Percentiles rank a stretch among this genome's conserved stretches.
phyloP scores from a whole-genome alignment of 2,888 invertebrate genomes.

The Pandemis corylana region DNA sequence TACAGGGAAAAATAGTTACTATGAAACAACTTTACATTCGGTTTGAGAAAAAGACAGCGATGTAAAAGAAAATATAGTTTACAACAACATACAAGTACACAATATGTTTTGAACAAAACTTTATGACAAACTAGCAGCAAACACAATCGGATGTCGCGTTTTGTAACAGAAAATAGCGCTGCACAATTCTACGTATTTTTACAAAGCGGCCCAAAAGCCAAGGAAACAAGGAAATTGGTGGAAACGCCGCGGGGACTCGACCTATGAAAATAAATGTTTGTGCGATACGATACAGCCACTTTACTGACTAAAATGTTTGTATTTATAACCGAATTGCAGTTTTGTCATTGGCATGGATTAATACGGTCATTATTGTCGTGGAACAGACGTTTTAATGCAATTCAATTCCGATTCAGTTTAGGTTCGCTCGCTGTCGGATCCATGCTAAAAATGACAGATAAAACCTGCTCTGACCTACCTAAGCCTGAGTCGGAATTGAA shows the following conservation, averaged over 20 bases:
- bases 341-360: not conserved
- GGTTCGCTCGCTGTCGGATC: too few species aligned
- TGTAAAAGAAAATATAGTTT: not conserved
- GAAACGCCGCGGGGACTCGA: constrained; percentile 44
- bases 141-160: constrained; percentile 32
- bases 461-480: too few species aligned
- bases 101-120: not conserved
- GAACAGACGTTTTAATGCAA: too few species aligned
- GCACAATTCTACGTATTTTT: constrained; percentile 21
- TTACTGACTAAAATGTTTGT: constrained; percentile 38
- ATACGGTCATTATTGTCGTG: too few species aligned
- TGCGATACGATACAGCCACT: constrained; percentile 40
- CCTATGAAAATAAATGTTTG: constrained; percentile 42
- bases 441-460: too few species aligned
- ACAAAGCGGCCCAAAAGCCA: constrained; percentile 7
- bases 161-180: constrained; percentile 24
- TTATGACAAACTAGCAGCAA: constrained; percentile 9
- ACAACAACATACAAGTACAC: not conserved
- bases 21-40: not conserved
- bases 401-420: too few species aligned
- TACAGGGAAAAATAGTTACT: too few species aligned
- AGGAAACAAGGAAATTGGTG: constrained; percentile 50
- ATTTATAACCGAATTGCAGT: not conserved
- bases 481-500: too few species aligned
- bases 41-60: not conserved